Conservation (phyloP, 2,113 vertebrate species). For the Crypturellus undulatus region DNA sequence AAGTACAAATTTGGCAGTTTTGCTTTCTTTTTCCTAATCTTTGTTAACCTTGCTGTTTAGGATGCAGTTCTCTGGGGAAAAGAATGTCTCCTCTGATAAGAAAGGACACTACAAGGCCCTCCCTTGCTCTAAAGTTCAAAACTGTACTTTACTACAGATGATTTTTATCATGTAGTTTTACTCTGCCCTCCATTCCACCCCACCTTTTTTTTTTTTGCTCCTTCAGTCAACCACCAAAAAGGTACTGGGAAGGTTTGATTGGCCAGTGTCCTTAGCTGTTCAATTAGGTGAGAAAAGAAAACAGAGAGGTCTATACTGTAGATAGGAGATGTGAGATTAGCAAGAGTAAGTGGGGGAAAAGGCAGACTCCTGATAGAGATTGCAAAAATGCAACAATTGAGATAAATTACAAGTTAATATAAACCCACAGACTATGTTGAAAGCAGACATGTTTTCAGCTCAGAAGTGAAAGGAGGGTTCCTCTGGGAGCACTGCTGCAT, state of each 20-base stretch:
- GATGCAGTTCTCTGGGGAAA: neutral
- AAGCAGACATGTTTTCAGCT: neutral
- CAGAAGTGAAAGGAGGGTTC: neutral
- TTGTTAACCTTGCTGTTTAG: neutral
- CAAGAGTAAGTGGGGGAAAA: neutral
- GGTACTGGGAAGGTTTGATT: accelerated
- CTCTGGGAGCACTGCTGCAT: neutral
- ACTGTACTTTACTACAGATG: neutral
- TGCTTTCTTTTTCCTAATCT: neutral
- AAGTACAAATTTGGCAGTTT: neutral
- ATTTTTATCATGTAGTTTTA: neutral
- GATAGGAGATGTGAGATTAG: neutral
- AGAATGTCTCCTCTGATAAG: neutral
- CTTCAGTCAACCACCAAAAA: neutral
- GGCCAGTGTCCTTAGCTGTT: neutral
- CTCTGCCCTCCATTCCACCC: no score
- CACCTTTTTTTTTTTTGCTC: neutral
- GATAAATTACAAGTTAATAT: neutral
- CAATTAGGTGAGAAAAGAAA: neutral
- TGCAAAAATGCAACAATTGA: neutral
- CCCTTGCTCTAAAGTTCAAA: neutral
- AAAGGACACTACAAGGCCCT: neutral
- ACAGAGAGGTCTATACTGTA: neutral
- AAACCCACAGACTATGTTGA: neutral
- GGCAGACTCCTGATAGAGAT: neutral